Percentiles rank a stretch among this genome's conserved stretches.
Conservation (phyloP, 1,140 invertebrate species). For the Papilio polyxenes region DNA sequence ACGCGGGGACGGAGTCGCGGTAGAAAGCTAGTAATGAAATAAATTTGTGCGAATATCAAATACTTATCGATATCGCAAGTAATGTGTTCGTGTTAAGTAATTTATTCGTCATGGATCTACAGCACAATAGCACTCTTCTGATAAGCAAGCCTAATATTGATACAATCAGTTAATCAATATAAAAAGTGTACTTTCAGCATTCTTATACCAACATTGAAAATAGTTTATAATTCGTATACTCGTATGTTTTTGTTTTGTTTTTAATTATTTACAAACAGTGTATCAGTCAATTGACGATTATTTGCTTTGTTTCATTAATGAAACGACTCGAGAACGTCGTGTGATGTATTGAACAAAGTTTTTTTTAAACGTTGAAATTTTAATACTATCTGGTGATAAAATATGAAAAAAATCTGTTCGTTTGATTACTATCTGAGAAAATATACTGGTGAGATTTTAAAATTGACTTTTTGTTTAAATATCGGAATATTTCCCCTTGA, state of each 20-base stretch:
- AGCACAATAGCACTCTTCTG: neutral
- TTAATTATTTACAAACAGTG: conserved; percentile 18
- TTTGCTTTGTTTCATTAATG: conserved; percentile 11
- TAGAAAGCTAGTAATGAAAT: neutral
- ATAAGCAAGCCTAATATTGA: neutral
- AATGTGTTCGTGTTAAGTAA: neutral
- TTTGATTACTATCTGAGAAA: conserved; percentile 9
- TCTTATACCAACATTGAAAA: neutral
- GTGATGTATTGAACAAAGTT: neutral
- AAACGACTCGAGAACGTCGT: neutral
- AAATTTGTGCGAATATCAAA: neutral
- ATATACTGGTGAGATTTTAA: neutral
- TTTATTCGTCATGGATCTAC: neutral
- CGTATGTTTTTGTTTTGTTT: conserved; percentile 14
- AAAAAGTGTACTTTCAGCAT: neutral
- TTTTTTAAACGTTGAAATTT: neutral
- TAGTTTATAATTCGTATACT: neutral
- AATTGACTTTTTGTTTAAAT: neutral
- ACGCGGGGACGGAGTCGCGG: too few species aligned
- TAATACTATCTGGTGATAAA: neutral
- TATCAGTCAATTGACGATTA: neutral
- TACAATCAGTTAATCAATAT: neutral
- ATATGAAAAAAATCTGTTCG: conserved; percentile 21
- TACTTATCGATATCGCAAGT: conserved; percentile 1
- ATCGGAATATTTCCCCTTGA: neutral